Percentiles rank a stretch among this genome's conserved stretches.
Evolutionary conservation across 2,797 vertebrate species (phyloP).

Genomic region (Pipistrellus pygmaeus): DNA sequence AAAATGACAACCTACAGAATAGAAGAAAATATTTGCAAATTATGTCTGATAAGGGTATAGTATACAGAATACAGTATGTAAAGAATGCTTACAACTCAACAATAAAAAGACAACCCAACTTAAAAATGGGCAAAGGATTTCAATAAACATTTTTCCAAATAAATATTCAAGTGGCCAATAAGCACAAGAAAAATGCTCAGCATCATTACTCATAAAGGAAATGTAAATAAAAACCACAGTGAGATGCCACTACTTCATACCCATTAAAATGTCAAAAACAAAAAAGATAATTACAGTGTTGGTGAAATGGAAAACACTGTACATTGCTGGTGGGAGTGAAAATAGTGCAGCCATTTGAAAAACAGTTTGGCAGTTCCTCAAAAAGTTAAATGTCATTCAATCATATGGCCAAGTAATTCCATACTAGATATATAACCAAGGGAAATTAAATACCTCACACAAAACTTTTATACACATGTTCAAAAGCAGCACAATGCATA

Average conservation of each 20-base stretch:
- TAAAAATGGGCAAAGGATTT: conserved; percentile 18
- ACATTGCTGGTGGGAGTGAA: background rate
- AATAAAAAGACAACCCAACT: conserved; percentile 21
- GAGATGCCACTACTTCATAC: background rate
- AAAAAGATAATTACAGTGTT: background rate
- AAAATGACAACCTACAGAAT: background rate
- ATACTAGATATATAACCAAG: background rate
- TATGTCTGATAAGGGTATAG: background rate
- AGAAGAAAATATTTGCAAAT: background rate
- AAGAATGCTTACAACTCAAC: conserved; percentile 10
- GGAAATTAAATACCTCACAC: conserved; percentile 5
- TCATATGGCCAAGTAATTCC: background rate
- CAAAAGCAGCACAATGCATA: background rate
- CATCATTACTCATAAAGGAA: background rate
- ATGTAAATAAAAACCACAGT: background rate
- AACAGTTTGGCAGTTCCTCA: conserved; percentile 35
- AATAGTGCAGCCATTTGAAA: background rate
- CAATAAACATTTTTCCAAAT: conserved; percentile 33
- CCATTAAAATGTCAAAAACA: background rate
- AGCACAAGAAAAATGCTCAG: conserved; percentile 2
- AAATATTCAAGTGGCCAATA: background rate
- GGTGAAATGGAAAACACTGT: background rate
- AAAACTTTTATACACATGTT: conserved; percentile 25
- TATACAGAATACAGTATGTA: background rate
- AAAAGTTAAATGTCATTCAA: conserved; percentile 40